phyloP scores from a whole-genome alignment of 2,797 vertebrate genomes.

The Yasuhikotakia modesta region DNA sequence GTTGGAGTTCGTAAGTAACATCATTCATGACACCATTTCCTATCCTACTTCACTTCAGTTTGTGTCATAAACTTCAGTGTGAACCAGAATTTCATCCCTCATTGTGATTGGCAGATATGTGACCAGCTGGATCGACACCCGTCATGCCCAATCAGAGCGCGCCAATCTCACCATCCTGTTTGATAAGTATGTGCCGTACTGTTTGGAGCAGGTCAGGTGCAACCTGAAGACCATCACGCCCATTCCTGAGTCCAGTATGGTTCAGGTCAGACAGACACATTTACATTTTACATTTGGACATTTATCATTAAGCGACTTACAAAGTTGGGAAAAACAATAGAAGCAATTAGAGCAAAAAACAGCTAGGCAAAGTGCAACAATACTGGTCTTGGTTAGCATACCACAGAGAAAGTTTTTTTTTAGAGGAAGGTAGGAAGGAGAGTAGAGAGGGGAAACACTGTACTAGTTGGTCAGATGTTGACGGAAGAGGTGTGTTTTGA shows the following conservation, averaged over 20 bases:
- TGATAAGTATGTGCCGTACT: conserved; percentile 77
- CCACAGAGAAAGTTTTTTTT: too few species aligned
- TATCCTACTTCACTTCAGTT: not conserved
- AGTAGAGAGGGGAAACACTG: too few species aligned
- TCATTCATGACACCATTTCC: not conserved
- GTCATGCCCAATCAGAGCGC: conserved; percentile 79
- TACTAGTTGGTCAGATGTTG: too few species aligned
- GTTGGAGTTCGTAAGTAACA: conserved; percentile 78
- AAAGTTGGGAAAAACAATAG: too few species aligned
- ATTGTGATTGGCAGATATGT: conserved; percentile 67
- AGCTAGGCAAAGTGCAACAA: too few species aligned
- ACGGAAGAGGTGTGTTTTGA: too few species aligned
- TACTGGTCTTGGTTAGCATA: too few species aligned
- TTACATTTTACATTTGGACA: not conserved
- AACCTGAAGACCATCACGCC: conserved; percentile 82
- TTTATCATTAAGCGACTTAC: too few species aligned
- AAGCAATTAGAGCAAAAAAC: too few species aligned
- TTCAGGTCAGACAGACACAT: conserved; percentile 63
- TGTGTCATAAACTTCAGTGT: not conserved
- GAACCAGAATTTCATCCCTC: not conserved
- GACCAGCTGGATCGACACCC: conserved; percentile 80
- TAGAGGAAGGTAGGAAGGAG: too few species aligned
- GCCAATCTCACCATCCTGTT: conserved; percentile 81
- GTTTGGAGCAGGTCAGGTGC: conserved; percentile 81
- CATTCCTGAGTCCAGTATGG: conserved; percentile 78